phyloP scores from a whole-genome alignment of 1,140 invertebrate genomes.

The Phthorimaea operculella region DNA sequence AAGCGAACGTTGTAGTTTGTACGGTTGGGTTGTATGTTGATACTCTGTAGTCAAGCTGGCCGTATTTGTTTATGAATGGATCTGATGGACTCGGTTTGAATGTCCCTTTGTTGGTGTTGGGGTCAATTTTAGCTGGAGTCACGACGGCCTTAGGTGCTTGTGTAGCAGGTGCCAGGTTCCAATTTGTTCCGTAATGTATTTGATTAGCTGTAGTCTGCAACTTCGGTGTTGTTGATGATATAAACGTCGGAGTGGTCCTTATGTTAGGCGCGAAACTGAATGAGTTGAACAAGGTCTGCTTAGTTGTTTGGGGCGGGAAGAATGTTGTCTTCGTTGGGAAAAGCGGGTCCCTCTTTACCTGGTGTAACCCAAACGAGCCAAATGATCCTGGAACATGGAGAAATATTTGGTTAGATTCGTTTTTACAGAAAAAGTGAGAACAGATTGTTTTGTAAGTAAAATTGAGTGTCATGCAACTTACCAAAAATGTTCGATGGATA shows the following conservation, averaged over 20 bases:
- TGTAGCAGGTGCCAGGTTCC: constrained; percentile 37
- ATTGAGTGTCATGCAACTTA: constrained; percentile 13
- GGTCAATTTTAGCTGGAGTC: constrained; percentile 45
- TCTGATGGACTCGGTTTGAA: constrained; percentile 64
- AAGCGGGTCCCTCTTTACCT: constrained; percentile 55
- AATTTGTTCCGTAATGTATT: constrained; percentile 34
- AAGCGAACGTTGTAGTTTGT: constrained; percentile 41
- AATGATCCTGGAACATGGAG: constrained; percentile 54
- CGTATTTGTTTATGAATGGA: constrained; percentile 48
- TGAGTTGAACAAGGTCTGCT: constrained; percentile 54
- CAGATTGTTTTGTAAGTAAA: not conserved
- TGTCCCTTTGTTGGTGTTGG: constrained; percentile 40
- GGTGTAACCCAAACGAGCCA: constrained; percentile 59
- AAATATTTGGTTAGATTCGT: constrained; percentile 1
- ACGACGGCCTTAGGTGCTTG: constrained; percentile 39
- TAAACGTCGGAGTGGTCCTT: constrained; percentile 44
- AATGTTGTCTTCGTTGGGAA: constrained; percentile 48
- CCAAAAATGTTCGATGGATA: constrained; percentile 60
- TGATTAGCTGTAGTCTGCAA: constrained; percentile 42
- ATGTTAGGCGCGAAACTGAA: constrained; percentile 47
- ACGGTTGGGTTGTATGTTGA: constrained; percentile 53
- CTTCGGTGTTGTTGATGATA: constrained; percentile 47
- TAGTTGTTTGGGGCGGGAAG: constrained; percentile 42
- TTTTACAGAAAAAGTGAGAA: not conserved
- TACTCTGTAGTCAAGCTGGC: constrained; percentile 34